Percentiles rank a stretch among this genome's conserved stretches.
Evolutionary conservation across 2,797 vertebrate genomes (phyloP).

Genomic region (Malacoraja senta): DNA sequence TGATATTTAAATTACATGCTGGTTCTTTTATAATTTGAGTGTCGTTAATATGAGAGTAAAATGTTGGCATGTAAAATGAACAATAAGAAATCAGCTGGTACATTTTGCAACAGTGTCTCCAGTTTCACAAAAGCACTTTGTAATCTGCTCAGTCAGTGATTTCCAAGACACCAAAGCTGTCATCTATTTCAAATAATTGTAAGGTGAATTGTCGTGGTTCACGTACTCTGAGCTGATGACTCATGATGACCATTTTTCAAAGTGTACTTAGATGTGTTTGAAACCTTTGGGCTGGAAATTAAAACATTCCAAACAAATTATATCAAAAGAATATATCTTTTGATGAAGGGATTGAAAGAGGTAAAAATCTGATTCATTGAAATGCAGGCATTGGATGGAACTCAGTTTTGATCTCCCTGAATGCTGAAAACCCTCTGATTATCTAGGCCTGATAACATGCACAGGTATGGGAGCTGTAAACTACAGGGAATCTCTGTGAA

Average conservation of each 20-base stretch:
- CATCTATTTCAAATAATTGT: not conserved
- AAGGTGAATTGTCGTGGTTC: not conserved
- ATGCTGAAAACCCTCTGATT: not conserved
- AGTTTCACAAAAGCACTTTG: not conserved
- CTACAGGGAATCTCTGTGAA: not conserved
- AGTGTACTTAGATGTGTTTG: not conserved
- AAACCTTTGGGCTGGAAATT: constrained; percentile 5
- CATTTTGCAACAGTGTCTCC: not conserved
- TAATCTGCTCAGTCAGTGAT: not conserved
- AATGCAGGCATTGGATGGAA: not conserved
- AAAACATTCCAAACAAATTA: constrained; percentile 21
- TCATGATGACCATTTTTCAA: not conserved
- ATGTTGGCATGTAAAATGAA: not conserved
- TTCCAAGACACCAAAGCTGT: not conserved
- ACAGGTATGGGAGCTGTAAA: not conserved
- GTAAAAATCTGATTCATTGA: not conserved
- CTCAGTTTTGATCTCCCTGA: not conserved
- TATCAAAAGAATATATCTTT: not conserved
- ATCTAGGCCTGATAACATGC: not conserved
- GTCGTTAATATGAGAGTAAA: not conserved
- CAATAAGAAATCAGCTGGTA: not conserved
- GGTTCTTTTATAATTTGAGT: not conserved
- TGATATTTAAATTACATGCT: not conserved
- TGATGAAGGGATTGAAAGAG: not conserved
- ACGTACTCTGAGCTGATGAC: not conserved